Base-by-base conservation (phyloP, 2,888 invertebrate species). In the Isotomurus palustris region DNA sequence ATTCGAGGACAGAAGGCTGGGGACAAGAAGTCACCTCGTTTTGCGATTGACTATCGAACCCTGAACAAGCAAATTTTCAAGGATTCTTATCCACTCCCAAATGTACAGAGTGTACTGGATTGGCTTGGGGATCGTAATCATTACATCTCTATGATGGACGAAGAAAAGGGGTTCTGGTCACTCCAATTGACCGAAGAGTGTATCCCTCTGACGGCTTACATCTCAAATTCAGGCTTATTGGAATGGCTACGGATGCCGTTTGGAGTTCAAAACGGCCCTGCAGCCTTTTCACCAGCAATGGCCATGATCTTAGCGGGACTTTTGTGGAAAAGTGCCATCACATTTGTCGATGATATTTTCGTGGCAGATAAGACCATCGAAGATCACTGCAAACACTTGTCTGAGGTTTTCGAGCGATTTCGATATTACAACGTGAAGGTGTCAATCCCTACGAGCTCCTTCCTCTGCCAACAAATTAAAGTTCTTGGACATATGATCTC, bases 121-220 rank as follows among this genome's bases (percentile, higher is more conserved):
- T 61, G 57, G 54, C 36, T 61, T 10, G 61, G 58, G 1, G 12
- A 27, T 4, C 38, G 29, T 2, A 17, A 25, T 6, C 43, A 50
- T n/a, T 48, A n/a, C 10, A 49, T 59, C 14, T 32, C 44, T 21
- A 12, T 54, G n/a, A 24, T 56, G 10, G 59, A 59, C 22, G 27
- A 25, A 4, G 38, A n/a, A 5, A 59, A 56, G 38, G 59, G 59
- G 3, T 55, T 51, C 40, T 59, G 59, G 59, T 22, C 27, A 21
- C 2, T 56, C n/a, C 51, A 45, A 32, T 10, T 59, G 35, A 25
- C 36, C 45, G 44, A 41, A 5, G 44, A 49, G 8, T 48, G 50
- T 12, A 59, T 50, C 19, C 50, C 54, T 12, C 21, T 57, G 28
- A 54, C 61, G 2, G 56, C 62, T 3, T 58, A 58, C 40, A 24